Evolutionary conservation across 1,140 invertebrate genomes (phyloP).

Genomic region (Cataglyphis hispanica): DNA sequence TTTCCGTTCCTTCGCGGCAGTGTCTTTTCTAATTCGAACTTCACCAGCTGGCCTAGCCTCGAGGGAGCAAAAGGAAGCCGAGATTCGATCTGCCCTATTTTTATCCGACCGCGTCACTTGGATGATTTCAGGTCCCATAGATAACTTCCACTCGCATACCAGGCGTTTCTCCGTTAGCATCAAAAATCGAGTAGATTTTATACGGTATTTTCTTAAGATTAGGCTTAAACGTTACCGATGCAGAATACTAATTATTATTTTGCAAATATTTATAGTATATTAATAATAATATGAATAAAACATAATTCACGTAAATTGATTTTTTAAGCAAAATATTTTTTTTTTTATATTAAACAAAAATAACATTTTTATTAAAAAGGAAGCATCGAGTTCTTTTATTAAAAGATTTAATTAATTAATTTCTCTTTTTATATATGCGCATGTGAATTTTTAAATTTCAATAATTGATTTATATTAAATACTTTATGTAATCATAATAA

Average conservation of each 20-base stretch:
- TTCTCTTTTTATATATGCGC: too few species aligned
- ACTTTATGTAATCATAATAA: background rate
- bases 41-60: conserved; percentile 65
- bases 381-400: background rate
- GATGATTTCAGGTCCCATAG: conserved; percentile 74
- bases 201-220: background rate
- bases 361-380: background rate
- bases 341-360: background rate
- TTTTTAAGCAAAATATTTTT: background rate
- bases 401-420: background rate
- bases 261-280: background rate
- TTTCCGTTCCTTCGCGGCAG: conserved; percentile 34
- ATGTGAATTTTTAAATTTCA: background rate
- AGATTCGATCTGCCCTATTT: conserved; percentile 75
- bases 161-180: conserved; percentile 52
- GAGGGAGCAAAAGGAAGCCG: conserved; percentile 41
- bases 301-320: background rate
- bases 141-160: conserved; percentile 63
- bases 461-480: background rate
- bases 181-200: conserved; percentile 8
- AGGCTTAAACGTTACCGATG: background rate
- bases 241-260: background rate
- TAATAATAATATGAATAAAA: conserved; percentile 1
- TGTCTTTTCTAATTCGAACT: conserved; percentile 70
- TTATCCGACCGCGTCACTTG: conserved; percentile 71